Evolutionary conservation across 2,797 vertebrate genomes (phyloP), one percentile per base, ranked within the genome.

Genomic region (Melanotaenia maccullochi): DNA sequence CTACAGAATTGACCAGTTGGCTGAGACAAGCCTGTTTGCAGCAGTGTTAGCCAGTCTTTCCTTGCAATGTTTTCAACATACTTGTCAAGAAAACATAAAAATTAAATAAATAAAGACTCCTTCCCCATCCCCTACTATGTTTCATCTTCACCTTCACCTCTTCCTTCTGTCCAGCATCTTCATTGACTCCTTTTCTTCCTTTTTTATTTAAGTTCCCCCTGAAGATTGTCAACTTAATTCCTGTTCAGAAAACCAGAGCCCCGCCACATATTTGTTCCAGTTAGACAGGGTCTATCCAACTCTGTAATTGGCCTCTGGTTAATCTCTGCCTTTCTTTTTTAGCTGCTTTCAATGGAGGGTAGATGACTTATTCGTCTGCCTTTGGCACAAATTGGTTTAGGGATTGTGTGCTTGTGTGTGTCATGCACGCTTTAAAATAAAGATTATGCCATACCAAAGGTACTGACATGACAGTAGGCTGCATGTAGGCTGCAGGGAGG

Each of bases 301-400:
- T 91, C 88, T 90, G 87, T 90, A 92, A 92, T 91, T 93, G 91
- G 85, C 70, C 89, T 51, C 63, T 40, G 33, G 87, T 88, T 92
- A 91, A 93, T 92, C 90, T 86, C 84, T 63, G 73, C 78, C 83
- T 90, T 92, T 87, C 82, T 89, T 91, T 30, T 86, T 87, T 80
- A 85, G 73, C 78, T 72, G 79, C 79, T 87, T 91, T 87, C 83
- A 89, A 77, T 78, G 68, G 66, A 78, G 79, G 76, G 63, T 83
- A 86, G 90, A 90, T 89, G 73, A 83, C 79, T 88, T 85, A 71
- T 83, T 60, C 74, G 25, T 80, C 80, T 76, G 78, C 76, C 65
- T 79, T 65, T 84, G 81, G 75, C 83, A 77, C 83, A 89, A 87
- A 90, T 88, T 82, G 79, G 81, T 85, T 91, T 82, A 80, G 9